Base-by-base conservation (phyloP, 1,140 invertebrate genomes). In the Drosophila ohnishii region DNA sequence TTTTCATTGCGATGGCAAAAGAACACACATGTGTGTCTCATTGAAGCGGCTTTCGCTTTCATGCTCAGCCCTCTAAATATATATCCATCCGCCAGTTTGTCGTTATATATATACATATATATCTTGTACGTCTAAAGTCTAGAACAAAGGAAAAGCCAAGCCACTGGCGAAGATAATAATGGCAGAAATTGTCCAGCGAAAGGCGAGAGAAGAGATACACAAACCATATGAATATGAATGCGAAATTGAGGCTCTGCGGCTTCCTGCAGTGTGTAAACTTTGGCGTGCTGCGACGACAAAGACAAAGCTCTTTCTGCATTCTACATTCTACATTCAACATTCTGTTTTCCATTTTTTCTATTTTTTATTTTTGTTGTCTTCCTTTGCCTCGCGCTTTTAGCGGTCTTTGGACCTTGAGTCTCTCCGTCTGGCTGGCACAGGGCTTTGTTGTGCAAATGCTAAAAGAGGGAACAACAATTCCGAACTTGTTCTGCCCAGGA, bases 11-110 rank as follows among this genome's bases (percentile, higher is more conserved):
- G 28, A 14, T 50, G 47, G 22, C 28, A 34, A 40, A 40, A 32
- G 22, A 37, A 37, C 40, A 28, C 56, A 55, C 51, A 37, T 55
- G 51, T 74, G 35, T 25, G 39, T 42, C 60, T 65, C 39, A 66
- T 70, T 48, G 60, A 57, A 42, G 48, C 42, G 22, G 81, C 77
- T 85, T 84, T 85, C 78, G 81, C 77, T 84, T 84, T 84, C 81
- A 81, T 48, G 53, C 51, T 47, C 69, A 62, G 57, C 63, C 16
- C 51, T 45, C 66, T 59, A 71, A 47, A 71, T 60, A 22, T 58
- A 39, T 28, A 48, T 45, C 45, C 45, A 58, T 39, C 6, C 44
- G 6, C n/a, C 44, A 60, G 42, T 53, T 53, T 35, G 50, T 53
- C 32, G 16, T 35, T 22, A 55, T 37, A 37, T 55, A n/a, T 37